A percentile compares a stretch with the other conserved stretches of the same genome.
These are phyloP conservation scores for Napeogenes inachia DNA, from an alignment of 2,888 invertebrate genomes.

Conservation along the genomic window DNA sequence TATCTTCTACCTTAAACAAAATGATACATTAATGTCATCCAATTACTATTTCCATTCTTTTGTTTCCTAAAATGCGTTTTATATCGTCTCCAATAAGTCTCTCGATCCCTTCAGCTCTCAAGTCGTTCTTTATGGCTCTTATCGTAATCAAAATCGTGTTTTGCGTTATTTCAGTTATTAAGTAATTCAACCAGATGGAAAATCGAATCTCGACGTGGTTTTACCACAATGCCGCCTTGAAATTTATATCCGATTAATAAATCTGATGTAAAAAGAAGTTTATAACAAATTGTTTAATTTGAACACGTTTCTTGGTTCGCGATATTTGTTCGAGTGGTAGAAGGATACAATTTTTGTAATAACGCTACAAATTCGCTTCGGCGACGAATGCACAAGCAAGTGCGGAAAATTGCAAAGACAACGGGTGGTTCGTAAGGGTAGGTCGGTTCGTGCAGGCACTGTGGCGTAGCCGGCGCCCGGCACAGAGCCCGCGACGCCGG, in stretches of 20 bases:
- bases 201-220: conserved; percentile 44
- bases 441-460: conserved; percentile 25
- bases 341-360: conserved; percentile 41
- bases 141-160: conserved; percentile 63
- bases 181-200: conserved; percentile 55
- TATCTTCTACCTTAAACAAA: conserved; percentile 21
- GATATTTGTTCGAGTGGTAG: conserved; percentile 3
- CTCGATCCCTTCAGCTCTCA: conserved; percentile 20
- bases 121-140: conserved; percentile 41
- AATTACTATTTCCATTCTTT: conserved; percentile 25
- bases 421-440: conserved; percentile 25
- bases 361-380: conserved; percentile 58
- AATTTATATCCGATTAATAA: neutral
- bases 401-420: conserved; percentile 70
- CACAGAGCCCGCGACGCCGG: conserved; percentile 39
- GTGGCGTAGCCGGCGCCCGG: conserved; percentile 38
- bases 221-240: conserved; percentile 6
- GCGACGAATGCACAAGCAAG: conserved; percentile 60
- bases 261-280: too few species aligned
- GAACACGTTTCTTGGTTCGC: neutral
- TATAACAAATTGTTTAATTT: neutral
- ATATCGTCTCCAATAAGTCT: conserved; percentile 22
- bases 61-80: conserved; percentile 23
- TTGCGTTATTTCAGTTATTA: conserved; percentile 57
- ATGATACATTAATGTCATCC: conserved; percentile 22